Base-by-base conservation (phyloP, 1,140 invertebrate genomes). In the Aporrectodea caliginosa region DNA sequence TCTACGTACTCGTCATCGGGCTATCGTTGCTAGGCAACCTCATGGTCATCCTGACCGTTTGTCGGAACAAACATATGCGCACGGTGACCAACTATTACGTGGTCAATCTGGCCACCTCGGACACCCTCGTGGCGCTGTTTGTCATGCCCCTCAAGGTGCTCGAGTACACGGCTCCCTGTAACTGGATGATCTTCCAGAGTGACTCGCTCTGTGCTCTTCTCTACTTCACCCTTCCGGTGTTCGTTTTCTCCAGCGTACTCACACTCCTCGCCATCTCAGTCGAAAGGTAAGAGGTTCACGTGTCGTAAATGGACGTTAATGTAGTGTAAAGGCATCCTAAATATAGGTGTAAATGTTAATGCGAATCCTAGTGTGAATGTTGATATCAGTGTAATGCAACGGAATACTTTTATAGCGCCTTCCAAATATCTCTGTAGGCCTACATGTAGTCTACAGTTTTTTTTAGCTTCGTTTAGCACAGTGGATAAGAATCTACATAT, bases 81-180 rank as follows among this genome's bases (percentile, higher is more conserved):
- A 90, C 88, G 1, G 86, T 88, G 14, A 89, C 90, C 69, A 90
- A 90, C 82, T 90, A 89, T 81, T 90, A 90, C 82, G 90, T 90
- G 69, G 89, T 90, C 58, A 90, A 90, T 82, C 80, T 90, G 35
- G 89, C 89, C 0, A 80, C 86, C 12, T 84, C 83, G 73, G 90
- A 90, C 80, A 85, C 90, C 34, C 80, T 90, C 16, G 88, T 90
- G 16, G 88, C 89, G 35, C 82, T 83, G 6, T 87, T 90, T 76
- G 90, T 90, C 1, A 85, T 89, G 76, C 90, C 90, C 0, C 82
- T 89, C 0, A 90, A 90, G 83, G 82, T 90, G 22, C 80, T 89
- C 80, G 89, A 90, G 82, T 85, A 90, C 72, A 86, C 85, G 1
- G 29, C 30, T 35, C 43, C 43, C 6, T 1, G 43, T 27, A 31